Conservation (phyloP, 2,797 vertebrate species). For the Bradypus variegatus region DNA sequence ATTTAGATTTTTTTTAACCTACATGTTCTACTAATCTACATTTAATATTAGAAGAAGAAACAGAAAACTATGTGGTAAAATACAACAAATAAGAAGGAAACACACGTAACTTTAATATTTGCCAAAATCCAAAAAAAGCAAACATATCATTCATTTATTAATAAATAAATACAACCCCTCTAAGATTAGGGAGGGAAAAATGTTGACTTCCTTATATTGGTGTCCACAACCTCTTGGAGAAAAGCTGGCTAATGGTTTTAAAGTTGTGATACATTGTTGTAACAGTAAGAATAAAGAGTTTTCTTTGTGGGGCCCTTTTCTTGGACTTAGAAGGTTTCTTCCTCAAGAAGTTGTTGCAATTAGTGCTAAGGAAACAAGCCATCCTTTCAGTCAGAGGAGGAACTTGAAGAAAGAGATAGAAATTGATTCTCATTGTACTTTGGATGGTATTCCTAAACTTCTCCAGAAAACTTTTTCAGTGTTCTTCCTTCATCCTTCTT, state of each 20-base stretch:
- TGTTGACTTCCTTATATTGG: no score
- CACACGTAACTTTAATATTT: not conserved
- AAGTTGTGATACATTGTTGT: not conserved
- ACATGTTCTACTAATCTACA: not conserved
- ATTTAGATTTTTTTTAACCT: not conserved
- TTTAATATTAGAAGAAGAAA: not conserved
- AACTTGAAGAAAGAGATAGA: not conserved
- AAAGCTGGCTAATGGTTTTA: not conserved
- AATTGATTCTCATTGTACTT: not conserved
- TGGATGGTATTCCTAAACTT: not conserved
- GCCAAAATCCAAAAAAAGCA: not conserved
- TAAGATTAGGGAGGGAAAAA: not conserved
- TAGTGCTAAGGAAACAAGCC: not conserved
- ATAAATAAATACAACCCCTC: not conserved
- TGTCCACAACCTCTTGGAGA: not conserved
- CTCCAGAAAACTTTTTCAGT: not conserved
- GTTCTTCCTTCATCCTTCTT: not conserved
- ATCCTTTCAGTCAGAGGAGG: not conserved
- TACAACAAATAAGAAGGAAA: not conserved
- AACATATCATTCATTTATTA: not conserved
- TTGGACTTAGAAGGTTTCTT: not conserved
- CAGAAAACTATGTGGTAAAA: not conserved
- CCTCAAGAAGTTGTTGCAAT: not conserved
- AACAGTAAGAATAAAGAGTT: not conserved
- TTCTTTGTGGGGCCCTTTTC: not conserved